Conservation (phyloP, 2,888 invertebrate genomes). For the Thereva unica region DNA sequence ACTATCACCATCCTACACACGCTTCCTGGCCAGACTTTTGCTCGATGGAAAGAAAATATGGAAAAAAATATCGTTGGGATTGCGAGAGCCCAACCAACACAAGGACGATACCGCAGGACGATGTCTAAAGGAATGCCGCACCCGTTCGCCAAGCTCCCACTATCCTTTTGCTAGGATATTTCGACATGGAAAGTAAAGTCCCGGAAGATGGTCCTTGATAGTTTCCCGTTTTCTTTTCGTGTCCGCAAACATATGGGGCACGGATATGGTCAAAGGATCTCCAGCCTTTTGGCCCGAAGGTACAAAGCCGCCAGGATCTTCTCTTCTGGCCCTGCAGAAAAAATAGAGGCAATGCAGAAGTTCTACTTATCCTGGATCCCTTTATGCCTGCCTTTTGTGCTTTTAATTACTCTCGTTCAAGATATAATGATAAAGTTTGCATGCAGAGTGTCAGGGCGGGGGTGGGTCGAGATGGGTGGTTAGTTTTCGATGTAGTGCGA, state of each 20-base stretch:
- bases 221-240: too few relatives aligned
- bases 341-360: constrained; percentile 11
- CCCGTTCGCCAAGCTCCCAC: too few relatives aligned
- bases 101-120: too few relatives aligned
- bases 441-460: too few relatives aligned
- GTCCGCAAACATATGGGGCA: constrained; percentile 1
- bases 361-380: neutral
- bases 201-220: too few relatives aligned
- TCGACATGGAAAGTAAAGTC: too few relatives aligned
- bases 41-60: neutral
- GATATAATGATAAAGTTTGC: constrained; percentile 6
- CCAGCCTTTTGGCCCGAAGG: constrained; percentile 22
- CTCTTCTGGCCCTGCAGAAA: neutral
- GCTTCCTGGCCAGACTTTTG: constrained; percentile 6
- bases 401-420: constrained; percentile 37
- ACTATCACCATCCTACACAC: constrained; percentile 11
- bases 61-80: too few relatives aligned
- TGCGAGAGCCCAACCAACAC: too few relatives aligned
- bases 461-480: too few relatives aligned
- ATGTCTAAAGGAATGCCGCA: too few relatives aligned
- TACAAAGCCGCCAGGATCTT: constrained; percentile 6
- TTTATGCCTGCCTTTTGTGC: constrained; percentile 27
- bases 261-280: constrained; percentile 2
- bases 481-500: too few relatives aligned
- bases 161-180: too few relatives aligned